A percentile compares a stretch with the other conserved stretches of the same genome.
Evolutionary conservation across 1,140 invertebrate species (phyloP).

Genomic region (Atta cephalotes): DNA sequence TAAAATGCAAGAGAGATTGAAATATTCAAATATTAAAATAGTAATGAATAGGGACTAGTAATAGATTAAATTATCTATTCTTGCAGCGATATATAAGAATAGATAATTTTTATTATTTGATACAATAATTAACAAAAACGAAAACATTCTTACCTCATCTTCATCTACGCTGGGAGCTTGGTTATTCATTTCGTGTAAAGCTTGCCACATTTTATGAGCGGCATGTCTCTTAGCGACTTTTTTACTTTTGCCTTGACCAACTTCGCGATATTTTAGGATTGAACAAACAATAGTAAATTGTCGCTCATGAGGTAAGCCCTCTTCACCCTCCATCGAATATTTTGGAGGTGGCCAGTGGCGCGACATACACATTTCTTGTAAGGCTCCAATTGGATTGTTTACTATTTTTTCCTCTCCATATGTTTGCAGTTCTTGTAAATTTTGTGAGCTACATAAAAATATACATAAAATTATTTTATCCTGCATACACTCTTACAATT

Average conservation of each 20-base stretch:
- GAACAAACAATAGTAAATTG: conserved; percentile 97
- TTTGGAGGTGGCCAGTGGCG: conserved; percentile 96
- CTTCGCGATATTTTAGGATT: conserved; percentile 93
- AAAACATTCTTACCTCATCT: conserved; percentile 86
- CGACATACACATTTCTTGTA: conserved; percentile 99
- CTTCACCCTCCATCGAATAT: conserved; percentile 96
- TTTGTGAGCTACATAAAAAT: conserved; percentile 77
- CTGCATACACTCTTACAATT: background rate
- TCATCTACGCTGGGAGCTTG: conserved; percentile 86
- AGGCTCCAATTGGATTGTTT: conserved; percentile 97
- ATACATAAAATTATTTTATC: background rate
- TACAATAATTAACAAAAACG: background rate
- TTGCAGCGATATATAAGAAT: background rate
- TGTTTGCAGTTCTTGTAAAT: conserved; percentile 81
- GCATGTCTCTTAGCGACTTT: conserved; percentile 97
- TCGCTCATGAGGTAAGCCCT: conserved; percentile 96
- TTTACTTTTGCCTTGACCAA: conserved; percentile 96
- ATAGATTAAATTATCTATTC: background rate
- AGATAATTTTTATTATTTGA: background rate
- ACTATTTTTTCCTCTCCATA: conserved; percentile 90
- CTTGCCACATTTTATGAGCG: conserved; percentile 96
- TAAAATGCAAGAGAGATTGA: background rate
- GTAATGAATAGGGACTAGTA: background rate
- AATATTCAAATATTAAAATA: conserved; percentile 3
- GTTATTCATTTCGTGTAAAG: conserved; percentile 90